These are phyloP conservation scores for Hirundichthys speculiger DNA, from an alignment of 2,113 vertebrate species.

Conservation along the genomic window DNA sequence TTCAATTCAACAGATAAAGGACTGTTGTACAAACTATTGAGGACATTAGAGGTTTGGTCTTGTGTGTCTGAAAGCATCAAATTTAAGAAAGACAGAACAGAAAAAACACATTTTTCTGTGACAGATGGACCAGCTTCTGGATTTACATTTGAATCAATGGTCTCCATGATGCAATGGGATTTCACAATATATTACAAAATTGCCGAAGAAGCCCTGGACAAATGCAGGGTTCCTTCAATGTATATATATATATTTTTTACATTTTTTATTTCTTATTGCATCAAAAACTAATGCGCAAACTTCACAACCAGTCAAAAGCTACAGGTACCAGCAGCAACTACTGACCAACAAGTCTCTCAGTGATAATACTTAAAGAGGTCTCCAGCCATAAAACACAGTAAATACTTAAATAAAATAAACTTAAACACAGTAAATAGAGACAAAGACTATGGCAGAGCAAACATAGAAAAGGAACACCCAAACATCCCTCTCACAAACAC, in stretches of 20 bases:
- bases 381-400: too few species aligned
- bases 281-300: too few species aligned
- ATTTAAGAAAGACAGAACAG: not conserved
- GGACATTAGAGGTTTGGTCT: too few species aligned
- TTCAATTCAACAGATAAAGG: not conserved
- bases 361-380: too few species aligned
- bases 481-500: not conserved
- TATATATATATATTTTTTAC: too few species aligned
- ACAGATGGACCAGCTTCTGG: conserved; percentile 4
- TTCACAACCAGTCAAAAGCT: too few species aligned
- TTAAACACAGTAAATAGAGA: too few species aligned
- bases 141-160: conserved; percentile 30
- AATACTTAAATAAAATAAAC: too few species aligned
- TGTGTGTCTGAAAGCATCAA: not conserved
- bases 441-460: not conserved
- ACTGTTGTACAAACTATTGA: not conserved
- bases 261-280: too few species aligned
- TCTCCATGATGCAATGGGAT: conserved; percentile 6
- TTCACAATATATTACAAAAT: conserved; percentile 7
- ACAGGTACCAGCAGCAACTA: not conserved
- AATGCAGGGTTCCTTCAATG: too few species aligned
- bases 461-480: not conserved
- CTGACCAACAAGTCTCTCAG: not conserved
- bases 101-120: not conserved
- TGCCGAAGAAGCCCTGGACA: not conserved